These are phyloP conservation scores for Elmis aenea DNA, from an alignment of 2,888 invertebrate species.

Conservation along the genomic window DNA sequence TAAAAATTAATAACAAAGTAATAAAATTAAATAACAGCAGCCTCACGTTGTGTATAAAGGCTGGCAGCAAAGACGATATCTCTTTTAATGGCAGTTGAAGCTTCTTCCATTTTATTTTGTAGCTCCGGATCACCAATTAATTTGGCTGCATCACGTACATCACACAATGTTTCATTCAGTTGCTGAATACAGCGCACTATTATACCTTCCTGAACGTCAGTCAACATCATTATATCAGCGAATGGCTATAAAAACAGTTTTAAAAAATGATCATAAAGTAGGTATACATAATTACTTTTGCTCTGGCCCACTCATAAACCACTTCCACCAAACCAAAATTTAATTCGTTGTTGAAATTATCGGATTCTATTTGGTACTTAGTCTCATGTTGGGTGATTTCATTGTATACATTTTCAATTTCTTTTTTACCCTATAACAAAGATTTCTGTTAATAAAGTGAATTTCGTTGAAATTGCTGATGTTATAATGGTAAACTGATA, in stretches of 20 bases:
- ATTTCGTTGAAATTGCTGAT: too few relatives aligned
- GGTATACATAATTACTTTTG: too few relatives aligned
- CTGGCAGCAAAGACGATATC: conserved; percentile 98
- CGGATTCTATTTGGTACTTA: conserved; percentile 53
- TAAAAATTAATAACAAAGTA: neutral
- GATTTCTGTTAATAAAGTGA: neutral
- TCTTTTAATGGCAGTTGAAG: conserved; percentile 85
- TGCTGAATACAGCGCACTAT: conserved; percentile 97
- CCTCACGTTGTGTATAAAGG: conserved; percentile 68
- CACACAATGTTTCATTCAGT: conserved; percentile 81
- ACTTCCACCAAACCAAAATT: conserved; percentile 92
- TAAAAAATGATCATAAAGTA: neutral
- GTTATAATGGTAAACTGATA: too few relatives aligned
- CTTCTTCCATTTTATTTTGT: conserved; percentile 92
- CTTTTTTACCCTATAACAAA: conserved; percentile 59
- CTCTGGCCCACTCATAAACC: conserved; percentile 93
- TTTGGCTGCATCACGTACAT: conserved; percentile 88
- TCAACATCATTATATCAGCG: conserved; percentile 85
- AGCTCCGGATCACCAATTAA: conserved; percentile 91
- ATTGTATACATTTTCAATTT: conserved; percentile 64
- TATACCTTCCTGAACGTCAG: conserved; percentile 95
- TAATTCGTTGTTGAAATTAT: conserved; percentile 57
- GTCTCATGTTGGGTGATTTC: conserved; percentile 65
- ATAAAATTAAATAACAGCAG: conserved; percentile 1
- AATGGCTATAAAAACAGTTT: conserved; percentile 62